phyloP scores from a whole-genome alignment of 1,140 invertebrate genomes.

The Diorhabda carinulata region DNA sequence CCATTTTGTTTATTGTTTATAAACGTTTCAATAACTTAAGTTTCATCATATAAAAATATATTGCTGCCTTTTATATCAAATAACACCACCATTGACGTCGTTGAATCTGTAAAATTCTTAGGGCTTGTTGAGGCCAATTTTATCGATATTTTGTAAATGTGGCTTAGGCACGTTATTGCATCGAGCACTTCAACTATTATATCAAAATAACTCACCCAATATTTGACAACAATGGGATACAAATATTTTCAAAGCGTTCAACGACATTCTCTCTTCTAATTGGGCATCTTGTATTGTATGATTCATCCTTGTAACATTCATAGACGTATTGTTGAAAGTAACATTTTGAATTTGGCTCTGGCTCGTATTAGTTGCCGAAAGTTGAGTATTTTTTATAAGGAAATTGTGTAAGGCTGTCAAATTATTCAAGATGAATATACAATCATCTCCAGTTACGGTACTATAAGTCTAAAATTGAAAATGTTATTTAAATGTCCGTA shows the following conservation, averaged over 20 bases:
- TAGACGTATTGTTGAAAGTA: conserved; percentile 20
- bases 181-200: neutral
- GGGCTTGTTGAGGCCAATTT: too few relatives aligned
- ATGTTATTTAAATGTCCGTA: conserved; percentile 10
- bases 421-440: conserved; percentile 58
- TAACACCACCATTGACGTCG: too few relatives aligned
- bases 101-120: too few relatives aligned
- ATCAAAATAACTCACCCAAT: conserved; percentile 1
- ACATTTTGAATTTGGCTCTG: conserved; percentile 1
- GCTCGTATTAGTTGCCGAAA: conserved; percentile 29
- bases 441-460: conserved; percentile 54
- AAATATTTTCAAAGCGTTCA: conserved; percentile 73
- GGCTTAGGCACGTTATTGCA: neutral
- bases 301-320: conserved; percentile 30
- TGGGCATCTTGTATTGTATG: conserved; percentile 44
- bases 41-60: too few relatives aligned
- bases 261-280: conserved; percentile 63
- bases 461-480: conserved; percentile 43
- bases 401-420: conserved; percentile 61
- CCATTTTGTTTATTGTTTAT: too few relatives aligned
- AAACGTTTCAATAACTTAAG: too few relatives aligned
- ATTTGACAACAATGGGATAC: conserved; percentile 83
- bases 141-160: too few relatives aligned
- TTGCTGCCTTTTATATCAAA: too few relatives aligned
- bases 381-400: conserved; percentile 60